Base-by-base conservation (phyloP, 2,113 vertebrate genomes). In the Rhodinocichla rosea region DNA sequence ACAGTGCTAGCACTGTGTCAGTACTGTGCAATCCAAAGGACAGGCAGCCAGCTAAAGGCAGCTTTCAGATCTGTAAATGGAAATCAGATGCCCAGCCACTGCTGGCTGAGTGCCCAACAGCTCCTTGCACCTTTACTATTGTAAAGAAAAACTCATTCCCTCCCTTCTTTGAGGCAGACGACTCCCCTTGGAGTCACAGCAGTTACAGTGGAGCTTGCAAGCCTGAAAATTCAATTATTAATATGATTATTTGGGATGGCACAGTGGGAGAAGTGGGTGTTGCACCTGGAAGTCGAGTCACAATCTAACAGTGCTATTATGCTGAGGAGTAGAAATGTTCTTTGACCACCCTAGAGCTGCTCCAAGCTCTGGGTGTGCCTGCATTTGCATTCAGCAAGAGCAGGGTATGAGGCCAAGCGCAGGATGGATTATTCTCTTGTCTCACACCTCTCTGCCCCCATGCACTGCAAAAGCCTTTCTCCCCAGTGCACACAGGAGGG, bases 261-360 rank as follows among this genome's bases (percentile, higher is more conserved):
- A 65, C 44, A 39, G 47, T 13, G 26, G 56, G 9, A 85, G 5
- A 75, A 82, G 35, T 32, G 3, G 4, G 5, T 53, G 13, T 23
- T 55, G 32, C 14, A n/a, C 17, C 27, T 74, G 11, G 7, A 82
- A 71, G 18, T 6, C 0, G 0, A 82, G 30, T 55, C 35, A 55
- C 10, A 67, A 6, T 21, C 56, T 84, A 35, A 42, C 17, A 10
- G 3, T 16, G 19, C 3, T 73, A 0, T 55, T 59, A 32, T 0
- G 3, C 16, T 19, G 22, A 81, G 24, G 11, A 85, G 20, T 2
- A 28, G 33, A 35, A 55, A 39, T n/a, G 55, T 22, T 78, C 65
- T 37, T 71, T 50, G 60, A 11, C 12, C 23, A 30, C 9, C 12
- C 12, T 11, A 37, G 39, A n/a, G 52, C 27, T 53, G 37, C n/a